Evolutionary conservation across 2,797 vertebrate genomes (phyloP).

Genomic region (Macropodus opercularis): DNA sequence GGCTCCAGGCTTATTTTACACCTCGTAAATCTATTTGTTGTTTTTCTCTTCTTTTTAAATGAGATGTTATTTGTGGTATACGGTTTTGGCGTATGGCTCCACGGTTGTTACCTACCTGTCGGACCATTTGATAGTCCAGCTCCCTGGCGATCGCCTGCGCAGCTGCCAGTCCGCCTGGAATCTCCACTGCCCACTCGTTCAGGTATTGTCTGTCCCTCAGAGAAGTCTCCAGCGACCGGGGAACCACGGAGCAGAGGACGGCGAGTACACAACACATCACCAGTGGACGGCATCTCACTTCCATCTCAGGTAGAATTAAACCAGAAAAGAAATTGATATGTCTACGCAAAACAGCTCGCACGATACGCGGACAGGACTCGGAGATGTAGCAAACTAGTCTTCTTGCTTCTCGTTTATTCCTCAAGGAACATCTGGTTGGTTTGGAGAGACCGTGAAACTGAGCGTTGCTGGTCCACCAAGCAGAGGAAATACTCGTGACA

Average conservation of each 20-base stretch:
- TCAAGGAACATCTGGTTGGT: conserved; percentile 48
- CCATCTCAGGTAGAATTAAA: conserved; percentile 83
- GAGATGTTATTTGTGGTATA: no score
- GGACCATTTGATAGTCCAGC: conserved; percentile 90
- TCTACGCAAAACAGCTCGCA: conserved; percentile 13
- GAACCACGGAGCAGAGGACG: conserved; percentile 74
- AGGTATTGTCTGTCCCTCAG: conserved; percentile 88
- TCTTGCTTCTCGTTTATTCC: conserved; percentile 19
- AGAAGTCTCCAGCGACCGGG: conserved; percentile 62
- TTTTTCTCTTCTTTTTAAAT: conserved; percentile 10
- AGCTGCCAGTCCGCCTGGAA: conserved; percentile 87
- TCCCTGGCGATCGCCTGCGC: conserved; percentile 89
- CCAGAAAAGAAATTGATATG: conserved; percentile 46
- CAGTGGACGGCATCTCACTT: conserved; percentile 79
- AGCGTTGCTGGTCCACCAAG: conserved; percentile 56
- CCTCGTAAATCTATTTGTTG: conserved; percentile 10
- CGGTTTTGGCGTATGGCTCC: neutral
- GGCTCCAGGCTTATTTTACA: conserved; percentile 26
- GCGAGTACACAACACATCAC: conserved; percentile 78
- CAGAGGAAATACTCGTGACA: conserved; percentile 64
- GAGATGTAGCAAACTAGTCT: conserved; percentile 9
- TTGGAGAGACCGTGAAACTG: conserved; percentile 42
- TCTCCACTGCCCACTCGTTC: conserved; percentile 98
- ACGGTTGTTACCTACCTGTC: conserved; percentile 85
- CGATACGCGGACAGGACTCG: conserved; percentile 13